A percentile compares a stretch with the other conserved stretches of the same genome.
Evolutionary conservation across 2,113 vertebrate genomes (phyloP).

Genomic region (Balaenoptera acutorostrata): DNA sequence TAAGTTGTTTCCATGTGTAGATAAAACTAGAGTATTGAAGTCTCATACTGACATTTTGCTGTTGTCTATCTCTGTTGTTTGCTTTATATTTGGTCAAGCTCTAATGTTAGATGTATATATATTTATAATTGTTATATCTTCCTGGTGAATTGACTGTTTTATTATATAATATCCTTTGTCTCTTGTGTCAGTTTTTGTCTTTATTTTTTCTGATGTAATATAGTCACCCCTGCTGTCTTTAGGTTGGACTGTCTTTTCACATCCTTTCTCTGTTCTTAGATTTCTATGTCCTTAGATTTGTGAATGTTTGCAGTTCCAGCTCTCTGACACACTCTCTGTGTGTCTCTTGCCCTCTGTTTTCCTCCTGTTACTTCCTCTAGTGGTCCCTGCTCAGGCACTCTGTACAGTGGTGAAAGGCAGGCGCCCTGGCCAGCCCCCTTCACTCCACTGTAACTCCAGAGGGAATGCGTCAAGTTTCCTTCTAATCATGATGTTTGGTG

Average conservation of each 20-base stretch:
- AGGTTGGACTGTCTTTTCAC: background rate
- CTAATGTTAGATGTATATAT: background rate
- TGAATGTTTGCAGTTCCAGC: background rate
- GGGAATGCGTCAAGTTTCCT: background rate
- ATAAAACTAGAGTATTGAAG: background rate
- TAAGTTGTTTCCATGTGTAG: background rate
- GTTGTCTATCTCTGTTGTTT: background rate
- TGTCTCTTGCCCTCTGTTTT: background rate
- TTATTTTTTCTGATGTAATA: background rate
- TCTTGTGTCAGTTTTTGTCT: background rate
- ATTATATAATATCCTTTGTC: background rate
- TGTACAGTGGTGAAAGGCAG: background rate
- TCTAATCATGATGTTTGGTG: background rate
- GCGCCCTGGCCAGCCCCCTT: background rate
- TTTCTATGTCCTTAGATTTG: background rate
- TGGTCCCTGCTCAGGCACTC: background rate
- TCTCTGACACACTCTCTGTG: background rate
- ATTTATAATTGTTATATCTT: background rate
- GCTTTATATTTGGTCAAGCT: background rate
- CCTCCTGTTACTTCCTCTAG: background rate
- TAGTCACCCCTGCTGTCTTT: background rate
- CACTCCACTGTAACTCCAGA: background rate
- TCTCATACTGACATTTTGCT: background rate
- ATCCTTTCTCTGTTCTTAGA: background rate
- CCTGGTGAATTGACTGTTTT: background rate